These are phyloP conservation scores for Bradynema listronoti DNA, from an alignment of 1,140 invertebrate species.

Conservation along the genomic window DNA sequence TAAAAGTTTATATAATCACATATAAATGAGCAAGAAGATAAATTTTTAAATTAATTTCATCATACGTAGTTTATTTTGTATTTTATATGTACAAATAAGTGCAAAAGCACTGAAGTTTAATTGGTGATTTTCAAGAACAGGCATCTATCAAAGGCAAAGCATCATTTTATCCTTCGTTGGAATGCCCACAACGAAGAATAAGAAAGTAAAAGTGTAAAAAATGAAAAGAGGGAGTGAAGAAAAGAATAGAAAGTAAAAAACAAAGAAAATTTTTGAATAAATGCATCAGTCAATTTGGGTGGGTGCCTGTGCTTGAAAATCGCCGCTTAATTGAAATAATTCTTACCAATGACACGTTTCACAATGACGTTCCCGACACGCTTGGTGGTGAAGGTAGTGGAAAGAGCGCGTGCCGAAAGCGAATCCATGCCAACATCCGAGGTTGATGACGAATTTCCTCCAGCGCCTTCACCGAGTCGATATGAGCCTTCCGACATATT, in stretches of 20 bases:
- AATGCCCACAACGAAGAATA: too few species aligned
- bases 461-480: too few species aligned
- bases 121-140: background rate
- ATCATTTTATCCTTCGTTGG: too few species aligned
- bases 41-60: too few species aligned
- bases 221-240: background rate
- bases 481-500: constrained; percentile 59
- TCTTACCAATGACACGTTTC: constrained; percentile 40
- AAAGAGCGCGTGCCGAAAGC: constrained; percentile 22
- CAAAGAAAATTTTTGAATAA: background rate
- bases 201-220: too few species aligned
- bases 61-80: too few species aligned
- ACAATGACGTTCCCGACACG: constrained; percentile 49
- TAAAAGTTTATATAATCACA: too few species aligned
- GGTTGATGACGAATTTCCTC: constrained; percentile 33
- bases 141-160: too few species aligned
- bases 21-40: too few species aligned
- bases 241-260: constrained; percentile 3
- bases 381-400: constrained; percentile 57
- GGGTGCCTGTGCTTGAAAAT: too few species aligned
- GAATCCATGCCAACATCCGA: constrained; percentile 30
- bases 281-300: background rate
- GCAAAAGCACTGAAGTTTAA: background rate
- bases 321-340: too few species aligned
- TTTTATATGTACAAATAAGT: constrained; percentile 15